phyloP scores from a whole-genome alignment of 2,113 vertebrate species.

The Apus apus region DNA sequence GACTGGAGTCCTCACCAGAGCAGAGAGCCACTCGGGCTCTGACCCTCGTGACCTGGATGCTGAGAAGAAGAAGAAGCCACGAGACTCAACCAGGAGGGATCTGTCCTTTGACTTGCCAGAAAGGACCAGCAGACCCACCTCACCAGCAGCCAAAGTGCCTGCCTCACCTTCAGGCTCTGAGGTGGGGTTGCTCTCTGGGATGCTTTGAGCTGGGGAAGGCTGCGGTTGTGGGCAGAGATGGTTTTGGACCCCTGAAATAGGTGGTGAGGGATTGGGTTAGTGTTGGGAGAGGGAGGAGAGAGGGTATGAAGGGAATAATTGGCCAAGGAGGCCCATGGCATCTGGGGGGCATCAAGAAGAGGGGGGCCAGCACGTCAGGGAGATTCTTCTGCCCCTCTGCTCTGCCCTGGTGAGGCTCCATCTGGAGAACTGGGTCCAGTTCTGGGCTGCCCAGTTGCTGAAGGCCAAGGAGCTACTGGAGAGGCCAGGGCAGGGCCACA shows the following conservation, averaged over 20 bases:
- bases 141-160: conserved; percentile 85
- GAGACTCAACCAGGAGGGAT: conserved; percentile 82
- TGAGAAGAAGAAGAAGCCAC: conserved; percentile 87
- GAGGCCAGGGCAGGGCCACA: too few species aligned
- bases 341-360: too few species aligned
- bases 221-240: background rate
- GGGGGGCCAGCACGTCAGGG: too few species aligned
- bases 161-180: conserved; percentile 93
- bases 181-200: conserved; percentile 56
- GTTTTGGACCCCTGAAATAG: rapidly evolving
- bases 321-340: too few species aligned
- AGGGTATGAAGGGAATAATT: rapidly evolving
- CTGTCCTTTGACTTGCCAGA: conserved; percentile 88
- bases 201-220: background rate
- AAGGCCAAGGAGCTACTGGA: too few species aligned
- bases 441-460: too few species aligned
- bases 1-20: conserved; percentile 87
- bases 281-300: background rate
- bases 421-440: too few species aligned
- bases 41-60: conserved; percentile 92
- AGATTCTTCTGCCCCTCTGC: too few species aligned
- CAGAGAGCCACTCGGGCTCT: conserved; percentile 82
- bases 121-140: conserved; percentile 85
- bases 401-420: too few species aligned
- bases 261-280: background rate